Evolutionary conservation across 2,888 invertebrate species (phyloP), one percentile per base, ranked within the genome.

Genomic region (Linnaemya vulpina): DNA sequence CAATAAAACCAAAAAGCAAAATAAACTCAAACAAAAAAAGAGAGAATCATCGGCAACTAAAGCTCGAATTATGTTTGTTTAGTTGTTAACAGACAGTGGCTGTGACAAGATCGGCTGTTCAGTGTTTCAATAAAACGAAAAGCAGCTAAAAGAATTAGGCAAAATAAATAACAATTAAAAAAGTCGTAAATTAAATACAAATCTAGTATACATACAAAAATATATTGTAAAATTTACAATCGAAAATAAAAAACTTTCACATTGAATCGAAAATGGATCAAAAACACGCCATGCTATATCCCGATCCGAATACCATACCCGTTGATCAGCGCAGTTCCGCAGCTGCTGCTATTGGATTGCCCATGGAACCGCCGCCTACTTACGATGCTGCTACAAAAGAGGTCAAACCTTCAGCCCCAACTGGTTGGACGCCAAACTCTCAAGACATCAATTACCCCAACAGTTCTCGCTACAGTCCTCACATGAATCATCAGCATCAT

Each of bases 261-360:
- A 78, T 90, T 91, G 91, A 91, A 91, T 87, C 90, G 1, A 81
- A 77, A 79, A 90, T 91, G 91, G 92, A 91, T 87, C 91, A 90
- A 79, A 91, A 91, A 87, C 91, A 89, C 74, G 90, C 91, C 40
- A 91, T 91, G 92, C 88, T 91, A 15, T 91, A 91, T 89, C 92
- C 91, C n/a, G 88, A 89, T 20, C 58, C 82, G 62, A 77, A 25
- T 49, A 11, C 86, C 73, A 80, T 88, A 73, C 38, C 86, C 30
- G 67, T 17, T n/a, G 86, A 87, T 84, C 88, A 87, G 65, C 87
- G 87, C 17, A 87, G 73, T n/a, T 87, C 83, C 5, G 86, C 87
- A 35, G 87, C 88, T 79, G 86, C 80, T 8, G 87, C 84, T 15
- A 87, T 87, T 51, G 88, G 87, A 8, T 63, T 88, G 46, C 87